Evolutionary conservation across 2,797 vertebrate species (phyloP).

Genomic region (Acomys russatus): DNA sequence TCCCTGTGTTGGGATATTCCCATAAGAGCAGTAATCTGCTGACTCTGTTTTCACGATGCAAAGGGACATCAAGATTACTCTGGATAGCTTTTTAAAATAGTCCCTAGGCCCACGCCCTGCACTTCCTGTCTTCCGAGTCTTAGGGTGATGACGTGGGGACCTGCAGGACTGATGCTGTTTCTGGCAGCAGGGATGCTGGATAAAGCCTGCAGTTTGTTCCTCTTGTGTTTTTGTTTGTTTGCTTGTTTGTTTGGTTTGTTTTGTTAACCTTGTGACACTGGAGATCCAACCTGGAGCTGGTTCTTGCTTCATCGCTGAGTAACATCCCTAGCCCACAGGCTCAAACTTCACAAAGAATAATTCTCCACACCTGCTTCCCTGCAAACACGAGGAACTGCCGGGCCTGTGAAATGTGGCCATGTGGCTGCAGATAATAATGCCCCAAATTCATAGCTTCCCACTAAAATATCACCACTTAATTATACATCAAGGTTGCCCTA

Average conservation of each 20-base stretch:
- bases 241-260: not conserved
- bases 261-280: not conserved
- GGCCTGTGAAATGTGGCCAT: not conserved
- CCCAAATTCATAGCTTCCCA: not conserved
- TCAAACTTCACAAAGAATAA: not conserved
- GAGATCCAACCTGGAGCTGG: not conserved
- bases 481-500: not conserved
- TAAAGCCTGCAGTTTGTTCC: not conserved
- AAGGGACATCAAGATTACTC: not conserved
- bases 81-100: not conserved
- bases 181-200: not conserved
- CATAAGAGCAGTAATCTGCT: not conserved
- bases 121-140: not conserved
- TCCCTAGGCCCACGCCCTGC: not conserved
- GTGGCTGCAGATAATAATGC: not conserved
- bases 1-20: not conserved
- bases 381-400: not conserved
- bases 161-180: not conserved
- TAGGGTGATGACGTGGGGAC: not conserved
- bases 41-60: not conserved
- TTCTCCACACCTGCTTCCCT: not conserved
- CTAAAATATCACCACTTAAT: not conserved
- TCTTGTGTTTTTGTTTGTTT: not conserved
- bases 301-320: not conserved
- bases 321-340: not conserved